Base-by-base conservation (phyloP, 2,113 vertebrate species). In the Phalacrocorax brasilianus region DNA sequence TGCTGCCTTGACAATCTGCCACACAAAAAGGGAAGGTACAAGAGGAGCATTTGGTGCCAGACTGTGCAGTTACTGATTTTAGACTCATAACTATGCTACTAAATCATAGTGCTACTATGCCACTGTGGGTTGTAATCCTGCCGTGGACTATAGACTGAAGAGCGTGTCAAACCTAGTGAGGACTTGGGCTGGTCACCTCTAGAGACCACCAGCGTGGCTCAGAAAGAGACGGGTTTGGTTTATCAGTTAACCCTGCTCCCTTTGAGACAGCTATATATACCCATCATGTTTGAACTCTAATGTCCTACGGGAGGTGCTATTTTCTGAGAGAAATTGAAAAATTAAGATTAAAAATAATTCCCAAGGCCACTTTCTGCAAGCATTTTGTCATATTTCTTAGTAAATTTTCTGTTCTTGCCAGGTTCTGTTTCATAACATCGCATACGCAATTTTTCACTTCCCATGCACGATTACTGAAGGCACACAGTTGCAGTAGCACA, bases 311-410 rank as follows among this genome's bases (percentile, higher is more conserved):
- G 9, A 84, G 27, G 3, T 59, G n/a, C 9, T 73, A 30, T 74
- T 45, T 96, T 88, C 35, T 47, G 42, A 88, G 40, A 80, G 11
- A 74, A 91, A 93, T 5, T 50, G 63, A 83, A 76, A 71, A 9
- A n/a, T 5, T 1, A 58, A 30, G 8, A 35, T 56, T 40, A 45
- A 91, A 74, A 78, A 58, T 55, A 26, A 71, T 74, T 59, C 32
- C 17, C 50, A 77, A 76, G 28, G 21, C 45, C 12, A 42, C 19
- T 58, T 91, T 50, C 30, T 65, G 40, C 30, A 61, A 85, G 66
- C 2, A 3, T 27, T 86, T 88, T 45, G 9, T 35, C 52, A 27
- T 35, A 52, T 33, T 67, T 77, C 59, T 47, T 56, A 19, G 11
- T n/a, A 84, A 74, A 71, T 80, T 65, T 88, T 86, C 52, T 84